Evolutionary conservation across 2,888 invertebrate genomes (phyloP), one percentile per base, ranked within the genome.

Genomic region (Protonemura montana): DNA sequence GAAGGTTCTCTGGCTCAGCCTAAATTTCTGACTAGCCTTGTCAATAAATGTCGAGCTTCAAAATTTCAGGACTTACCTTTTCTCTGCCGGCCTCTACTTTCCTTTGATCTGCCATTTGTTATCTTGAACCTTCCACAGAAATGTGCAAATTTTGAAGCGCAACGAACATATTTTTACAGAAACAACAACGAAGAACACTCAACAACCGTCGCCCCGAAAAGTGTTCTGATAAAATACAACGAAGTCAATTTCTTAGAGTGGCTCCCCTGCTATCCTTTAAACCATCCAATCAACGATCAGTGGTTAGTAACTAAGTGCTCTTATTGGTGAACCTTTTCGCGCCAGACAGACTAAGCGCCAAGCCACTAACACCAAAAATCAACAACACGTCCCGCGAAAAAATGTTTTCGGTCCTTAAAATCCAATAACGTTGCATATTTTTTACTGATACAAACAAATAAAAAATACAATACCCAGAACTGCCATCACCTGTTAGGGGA

Each of bases 31-130:
- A 13, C 81, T 27, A 81, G 28, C 26, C 78, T 27, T 78, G 78
- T 25, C 7, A 25, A 7, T 28, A 6, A 29, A 26, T 29, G 13
- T 27, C 21, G 59, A 13, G 59, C 59, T 5, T 29, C 81, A 21
- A 81, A 29, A 3, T 0, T 30, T 27, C n/a, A 81, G 29, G 21
- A 2, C 76, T 28, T 28, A 84, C 84, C 84, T 84, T 84, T n/a
- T 59, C 84, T 25, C 84, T 59, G 76, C 84, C 84, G 59, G 84
- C 84, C 6, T 84, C 84, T 28, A 59, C 3, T 30, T 84, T 84
- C 28, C 29, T 42, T 29, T 84, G 59, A 21, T 42, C 84, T 84
- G 84, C 84, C 84, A 59, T 84, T 76, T 84, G 29, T 83, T 83
- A 83, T 82, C 35, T 59, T 10, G 25, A 84, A 21, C 29, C 30